Evolutionary conservation across 2,888 invertebrate genomes (phyloP), one percentile per base, ranked within the genome.

Genomic region (Cordilura impudica): DNA sequence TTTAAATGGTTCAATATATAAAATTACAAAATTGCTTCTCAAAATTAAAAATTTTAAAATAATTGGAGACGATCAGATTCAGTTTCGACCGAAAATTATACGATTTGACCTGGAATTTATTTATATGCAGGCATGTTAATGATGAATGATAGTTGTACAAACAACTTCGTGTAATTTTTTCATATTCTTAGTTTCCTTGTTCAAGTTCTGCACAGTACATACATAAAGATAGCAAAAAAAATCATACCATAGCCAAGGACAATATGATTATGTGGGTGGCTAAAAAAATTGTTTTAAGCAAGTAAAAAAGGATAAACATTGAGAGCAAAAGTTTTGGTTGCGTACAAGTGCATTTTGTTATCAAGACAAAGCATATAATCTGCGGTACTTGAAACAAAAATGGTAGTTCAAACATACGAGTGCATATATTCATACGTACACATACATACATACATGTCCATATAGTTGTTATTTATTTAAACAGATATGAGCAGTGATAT

Each of bases 321-420:
- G 39, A 49, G 54, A 51, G 39, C 66, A 58, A 65, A 63, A 43
- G 16, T 65, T 35, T 26, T 43, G 47, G 23, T 56, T 72, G 31
- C 26, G 39, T 72, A 53, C 60, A 61, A 71, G 54, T 61, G 54
- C 43, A 49, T 26, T 65, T 65, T 43, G n/a, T 56, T 43, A 23
- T 43, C 66, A 73, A 43, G 60, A 26, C 51, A 73, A 53, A 60
- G 58, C 19, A 66, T 39, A 51, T 73, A 73, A 73, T 73, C 73
- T 66, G 58, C 19, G 21, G 49, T 58, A 10, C 49, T 73, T 58
- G 56, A 56, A 26, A 39, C 16, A 23, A n/a, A 65, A 65, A 56
- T 66, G 49, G 49, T 51, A 56, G 14, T 56, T 65, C 47, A 47
- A 16, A 53, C 18, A 16, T 35, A 18, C 35, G n/a, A 35, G 43